Base-by-base conservation (phyloP, 2,797 vertebrate species). In the Arctocebus calabarensis region DNA sequence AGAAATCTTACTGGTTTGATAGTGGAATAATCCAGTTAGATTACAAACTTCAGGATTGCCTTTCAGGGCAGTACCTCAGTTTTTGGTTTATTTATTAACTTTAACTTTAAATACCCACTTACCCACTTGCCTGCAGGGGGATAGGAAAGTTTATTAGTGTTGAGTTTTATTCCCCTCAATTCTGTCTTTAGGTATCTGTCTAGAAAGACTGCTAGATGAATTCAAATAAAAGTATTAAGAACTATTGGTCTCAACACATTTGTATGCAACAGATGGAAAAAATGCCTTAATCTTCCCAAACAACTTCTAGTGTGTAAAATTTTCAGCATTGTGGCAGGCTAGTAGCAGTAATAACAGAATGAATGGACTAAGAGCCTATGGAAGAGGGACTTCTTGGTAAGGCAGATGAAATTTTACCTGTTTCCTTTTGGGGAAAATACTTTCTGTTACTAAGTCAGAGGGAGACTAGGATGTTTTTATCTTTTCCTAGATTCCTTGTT, bases 221-320 rank as follows among this genome's bases (percentile, higher is more conserved):
- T 59, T 92, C 45, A 88, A 16, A 90, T 57, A 10, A n/a, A 91
- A 34, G 81, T 79, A 22, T 82, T 97, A 48, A 84, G 12, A 92
- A 94, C 40, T 52, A 34, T 81, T 66, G 40, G 87, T 57, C 55
- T 91, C 34, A 43, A 52, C 16, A 55, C 4, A 62, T 20, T 81
- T 89, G 5, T 14, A 37, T 68, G 10, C 27, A 91, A 84, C 52
- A 96, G 37, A 75, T 77, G 77, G 40, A n/a, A 84, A 8, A 64
- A 71, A 77, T 90, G 22, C 14, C 62, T 7, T 73, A 40, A 37
- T 81, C 1, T 19, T 43, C 19, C 40, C 84, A 68, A 84, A 34
- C 13, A 61, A 20, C 74, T 89, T 91, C 32, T 52, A 59, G 25
- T 37, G 17, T 83, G 9, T 81, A 77, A 37, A 57, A 82, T 20